These are phyloP conservation scores for Danionella dracula DNA, from an alignment of 2,797 vertebrate genomes.

Conservation along the genomic window DNA sequence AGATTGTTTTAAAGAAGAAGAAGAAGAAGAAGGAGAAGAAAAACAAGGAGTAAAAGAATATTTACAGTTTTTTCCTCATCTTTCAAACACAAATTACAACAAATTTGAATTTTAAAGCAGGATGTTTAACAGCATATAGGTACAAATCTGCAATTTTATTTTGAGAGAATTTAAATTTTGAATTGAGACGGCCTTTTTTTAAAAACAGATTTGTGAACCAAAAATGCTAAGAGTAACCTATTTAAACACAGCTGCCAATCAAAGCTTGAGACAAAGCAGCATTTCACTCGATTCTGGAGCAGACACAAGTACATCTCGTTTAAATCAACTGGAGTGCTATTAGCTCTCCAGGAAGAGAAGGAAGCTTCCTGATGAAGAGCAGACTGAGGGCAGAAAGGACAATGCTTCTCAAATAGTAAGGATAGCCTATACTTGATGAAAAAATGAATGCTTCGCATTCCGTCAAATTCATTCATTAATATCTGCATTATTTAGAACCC, in stretches of 20 bases:
- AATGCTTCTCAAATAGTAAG: neutral
- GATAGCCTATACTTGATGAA: neutral
- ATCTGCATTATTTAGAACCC: slow-evolving; percentile 25
- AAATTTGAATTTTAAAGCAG: too few relatives aligned
- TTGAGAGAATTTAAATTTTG: too few relatives aligned
- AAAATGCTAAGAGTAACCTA: too few relatives aligned
- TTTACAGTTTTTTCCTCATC: too few relatives aligned
- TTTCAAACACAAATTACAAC: too few relatives aligned
- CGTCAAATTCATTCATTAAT: neutral
- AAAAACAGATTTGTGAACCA: too few relatives aligned
- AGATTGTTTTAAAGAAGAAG: too few relatives aligned
- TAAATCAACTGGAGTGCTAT: slow-evolving; percentile 28
- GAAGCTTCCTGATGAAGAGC: slow-evolving; percentile 22
- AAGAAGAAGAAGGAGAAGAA: too few relatives aligned
- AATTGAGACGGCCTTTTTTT: too few relatives aligned
- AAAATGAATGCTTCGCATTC: neutral
- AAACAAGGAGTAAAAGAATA: too few relatives aligned
- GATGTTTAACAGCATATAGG: too few relatives aligned
- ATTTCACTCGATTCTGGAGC: neutral
- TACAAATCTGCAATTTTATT: too few relatives aligned
- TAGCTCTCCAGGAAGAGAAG: neutral
- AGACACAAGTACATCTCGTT: neutral
- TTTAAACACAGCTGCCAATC: neutral
- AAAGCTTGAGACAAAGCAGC: neutral
- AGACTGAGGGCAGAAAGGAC: neutral